A percentile compares a stretch with the other conserved stretches of the same genome.
Conservation (phyloP, 2,888 invertebrate species). For the Lacanobia oleracea region DNA sequence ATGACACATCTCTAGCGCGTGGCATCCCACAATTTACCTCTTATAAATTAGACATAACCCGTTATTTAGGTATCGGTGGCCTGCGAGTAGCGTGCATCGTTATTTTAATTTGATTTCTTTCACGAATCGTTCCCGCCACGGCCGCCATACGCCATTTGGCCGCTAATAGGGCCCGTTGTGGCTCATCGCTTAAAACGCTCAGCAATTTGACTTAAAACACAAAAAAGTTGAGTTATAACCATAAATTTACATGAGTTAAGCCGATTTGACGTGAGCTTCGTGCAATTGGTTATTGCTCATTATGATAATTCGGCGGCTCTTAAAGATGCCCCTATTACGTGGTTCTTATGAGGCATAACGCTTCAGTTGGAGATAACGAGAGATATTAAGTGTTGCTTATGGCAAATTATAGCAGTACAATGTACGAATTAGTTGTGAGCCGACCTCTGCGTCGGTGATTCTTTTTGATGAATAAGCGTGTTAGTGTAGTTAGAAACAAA, state of each 20-base stretch:
- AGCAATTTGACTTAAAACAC: slow-evolving; percentile 80
- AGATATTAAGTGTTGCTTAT: slow-evolving; percentile 74
- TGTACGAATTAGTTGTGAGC: slow-evolving; percentile 68
- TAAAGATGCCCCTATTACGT: slow-evolving; percentile 74
- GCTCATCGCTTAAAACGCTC: slow-evolving; percentile 81
- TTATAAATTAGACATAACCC: slow-evolving; percentile 88
- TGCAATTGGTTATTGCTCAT: slow-evolving; percentile 87
- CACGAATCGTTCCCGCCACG: slow-evolving; percentile 78
- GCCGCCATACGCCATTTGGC: slow-evolving; percentile 84
- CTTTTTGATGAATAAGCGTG: slow-evolving; percentile 74
- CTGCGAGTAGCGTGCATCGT: slow-evolving; percentile 85
- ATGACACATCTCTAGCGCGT: slow-evolving; percentile 83
- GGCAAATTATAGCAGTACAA: slow-evolving; percentile 74
- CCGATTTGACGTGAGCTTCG: slow-evolving; percentile 86
- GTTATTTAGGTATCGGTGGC: slow-evolving; percentile 87
- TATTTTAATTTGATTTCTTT: slow-evolving; percentile 89
- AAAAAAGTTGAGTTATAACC: slow-evolving; percentile 76
- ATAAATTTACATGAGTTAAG: slow-evolving; percentile 82
- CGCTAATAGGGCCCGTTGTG: slow-evolving; percentile 81
- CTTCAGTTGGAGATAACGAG: slow-evolving; percentile 76
- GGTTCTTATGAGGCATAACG: slow-evolving; percentile 70
- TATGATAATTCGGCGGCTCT: slow-evolving; percentile 84
- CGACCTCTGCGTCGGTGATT: slow-evolving; percentile 64
- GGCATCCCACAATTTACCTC: slow-evolving; percentile 87
- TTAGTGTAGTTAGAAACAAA: slow-evolving; percentile 73